These are phyloP conservation scores for Gibbula magus DNA, from an alignment of 2,888 invertebrate species.

Conservation along the genomic window DNA sequence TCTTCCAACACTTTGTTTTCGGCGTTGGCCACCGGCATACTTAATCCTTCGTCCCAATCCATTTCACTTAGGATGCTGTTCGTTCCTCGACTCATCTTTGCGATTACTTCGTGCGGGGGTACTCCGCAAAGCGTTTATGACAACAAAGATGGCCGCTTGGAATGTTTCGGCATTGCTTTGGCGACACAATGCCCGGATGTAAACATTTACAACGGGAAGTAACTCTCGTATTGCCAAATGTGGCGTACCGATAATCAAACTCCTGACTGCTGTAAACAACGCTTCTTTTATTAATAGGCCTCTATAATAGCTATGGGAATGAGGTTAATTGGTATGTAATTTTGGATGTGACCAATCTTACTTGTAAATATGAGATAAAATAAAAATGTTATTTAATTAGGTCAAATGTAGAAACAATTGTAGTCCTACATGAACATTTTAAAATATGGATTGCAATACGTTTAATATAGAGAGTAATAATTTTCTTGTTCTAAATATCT, in stretches of 20 bases:
- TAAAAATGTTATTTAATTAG: too few species aligned
- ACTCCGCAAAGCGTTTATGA: background rate
- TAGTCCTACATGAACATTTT: too few species aligned
- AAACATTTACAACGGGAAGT: slow-evolving; percentile 17
- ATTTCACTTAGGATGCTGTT: slow-evolving; percentile 70
- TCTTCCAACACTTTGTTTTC: slow-evolving; percentile 73
- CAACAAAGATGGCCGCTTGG: background rate
- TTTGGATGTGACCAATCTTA: too few species aligned
- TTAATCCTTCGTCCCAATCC: slow-evolving; percentile 75
- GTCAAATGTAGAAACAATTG: too few species aligned
- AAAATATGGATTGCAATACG: too few species aligned
- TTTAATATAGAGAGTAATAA: too few species aligned
- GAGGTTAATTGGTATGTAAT: too few species aligned
- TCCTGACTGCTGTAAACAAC: too few species aligned
- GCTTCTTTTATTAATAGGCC: too few species aligned
- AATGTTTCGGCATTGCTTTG: slow-evolving; percentile 52
- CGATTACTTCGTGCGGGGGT: background rate
- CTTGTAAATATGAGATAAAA: too few species aligned
- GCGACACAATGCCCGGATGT: slow-evolving; percentile 60
- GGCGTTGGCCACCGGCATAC: slow-evolving; percentile 74
- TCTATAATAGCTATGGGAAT: too few species aligned
- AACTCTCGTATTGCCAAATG: background rate
- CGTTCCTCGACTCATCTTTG: slow-evolving; percentile 56
- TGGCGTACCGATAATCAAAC: background rate
- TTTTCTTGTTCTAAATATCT: too few species aligned